Evolutionary conservation across 2,797 vertebrate species (phyloP), one percentile per base, ranked within the genome.

Genomic region (Urocyon cinereoargenteus): DNA sequence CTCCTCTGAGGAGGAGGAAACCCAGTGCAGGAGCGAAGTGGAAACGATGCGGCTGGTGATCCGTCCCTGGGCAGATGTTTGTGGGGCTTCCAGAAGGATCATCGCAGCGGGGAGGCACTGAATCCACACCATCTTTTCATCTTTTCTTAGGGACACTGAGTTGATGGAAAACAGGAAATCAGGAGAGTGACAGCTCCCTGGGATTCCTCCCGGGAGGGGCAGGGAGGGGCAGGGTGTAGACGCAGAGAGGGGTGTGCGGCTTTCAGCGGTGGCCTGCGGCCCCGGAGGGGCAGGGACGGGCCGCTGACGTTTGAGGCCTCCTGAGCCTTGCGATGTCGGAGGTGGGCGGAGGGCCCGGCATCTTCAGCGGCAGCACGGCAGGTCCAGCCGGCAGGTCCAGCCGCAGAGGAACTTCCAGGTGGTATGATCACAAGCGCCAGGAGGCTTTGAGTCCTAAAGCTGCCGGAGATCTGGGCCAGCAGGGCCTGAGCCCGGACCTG

Each of bases 121-220:
- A 68, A 36, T 86, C 40, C 66, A 16, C 72, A 70, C 3, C 5
- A 1, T 88, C 66, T 78, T 70, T n/a, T n/a, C 5, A 1, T 88
- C 66, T 62, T 86, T 22, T 86, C 40, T 86, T 85, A 36, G 26
- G 57, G n/a, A 18, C 31, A 26, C 90, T 93, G 62, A 45, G 72
- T 77, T 73, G 83, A 79, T 92, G 88, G 94, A 92, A 96, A 97
- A 91, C 91, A 97, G 95, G 96, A 97, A 97, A 28, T 73, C 87
- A 73, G 66, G 51, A n/a, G 95, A 92, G 66, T 53, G 70, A 72
- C 36, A n/a, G 72, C 53, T 97, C 78, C 22, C 18, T 91, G 87
- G 57, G 59, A 61, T 94, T 92, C 93, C 89, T 85, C 72, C 85
- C 28, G 40, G 53, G 59, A 83, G 85, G 68, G 6, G 40, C 40